Conservation (phyloP, 1,140 invertebrate genomes). For the Batillaria attramentaria region DNA sequence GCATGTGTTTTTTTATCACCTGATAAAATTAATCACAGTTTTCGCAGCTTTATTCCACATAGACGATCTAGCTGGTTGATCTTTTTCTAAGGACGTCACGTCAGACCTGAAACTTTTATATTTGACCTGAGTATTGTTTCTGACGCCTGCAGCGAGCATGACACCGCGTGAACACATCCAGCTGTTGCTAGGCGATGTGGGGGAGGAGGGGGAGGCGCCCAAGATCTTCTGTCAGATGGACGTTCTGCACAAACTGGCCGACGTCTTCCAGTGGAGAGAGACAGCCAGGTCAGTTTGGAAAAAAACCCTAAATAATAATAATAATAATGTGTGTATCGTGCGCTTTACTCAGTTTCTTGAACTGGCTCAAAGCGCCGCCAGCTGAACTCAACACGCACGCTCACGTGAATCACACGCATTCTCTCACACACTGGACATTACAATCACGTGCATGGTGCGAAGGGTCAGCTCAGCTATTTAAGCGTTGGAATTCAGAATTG, state of each 20-base stretch:
- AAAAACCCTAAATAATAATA: background rate
- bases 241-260: constrained; percentile 83
- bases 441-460: no score
- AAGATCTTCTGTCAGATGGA: constrained; percentile 91
- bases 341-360: no score
- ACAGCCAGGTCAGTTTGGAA: constrained; percentile 84
- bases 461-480: no score
- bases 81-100: no score
- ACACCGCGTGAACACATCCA: constrained; percentile 77
- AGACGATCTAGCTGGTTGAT: background rate
- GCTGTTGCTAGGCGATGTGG: constrained; percentile 89
- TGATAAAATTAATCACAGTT: background rate
- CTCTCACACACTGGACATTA: no score
- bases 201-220: constrained; percentile 68
- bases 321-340: no score
- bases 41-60: background rate
- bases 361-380: no score
- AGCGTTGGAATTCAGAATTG: no score
- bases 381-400: no score
- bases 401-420: no score
- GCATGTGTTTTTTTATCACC: background rate
- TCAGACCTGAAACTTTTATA: background rate
- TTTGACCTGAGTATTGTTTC: background rate
- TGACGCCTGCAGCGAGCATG: constrained; percentile 48
- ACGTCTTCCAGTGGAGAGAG: constrained; percentile 90